phyloP scores from a whole-genome alignment of 2,113 vertebrate genomes.

The Corythornis cristatus region DNA sequence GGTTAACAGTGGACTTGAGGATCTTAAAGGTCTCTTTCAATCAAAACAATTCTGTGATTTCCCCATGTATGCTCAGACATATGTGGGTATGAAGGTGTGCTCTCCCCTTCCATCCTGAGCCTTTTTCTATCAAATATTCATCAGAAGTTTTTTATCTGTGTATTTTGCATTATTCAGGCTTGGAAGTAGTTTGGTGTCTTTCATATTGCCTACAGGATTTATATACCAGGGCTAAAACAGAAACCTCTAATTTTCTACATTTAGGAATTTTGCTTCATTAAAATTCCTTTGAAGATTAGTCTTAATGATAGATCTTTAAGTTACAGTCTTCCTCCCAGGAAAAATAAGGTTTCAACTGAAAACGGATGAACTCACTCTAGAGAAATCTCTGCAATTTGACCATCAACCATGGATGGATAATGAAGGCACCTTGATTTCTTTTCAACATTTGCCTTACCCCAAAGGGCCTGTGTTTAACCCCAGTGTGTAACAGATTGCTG shows the following conservation, averaged over 20 bases:
- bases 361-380: neutral
- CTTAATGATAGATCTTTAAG: constrained; percentile 7
- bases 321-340: neutral
- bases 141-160: constrained; percentile 32
- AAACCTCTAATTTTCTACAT: neutral
- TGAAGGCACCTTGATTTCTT: neutral
- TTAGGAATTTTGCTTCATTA: constrained; percentile 33
- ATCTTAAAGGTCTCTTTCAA: neutral
- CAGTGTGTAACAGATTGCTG: neutral
- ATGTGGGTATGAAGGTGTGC: neutral
- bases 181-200: constrained; percentile 12
- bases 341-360: neutral
- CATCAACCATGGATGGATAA: neutral
- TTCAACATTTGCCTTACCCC: neutral
- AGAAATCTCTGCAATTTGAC: neutral
- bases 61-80: neutral
- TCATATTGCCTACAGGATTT: constrained; percentile 40
- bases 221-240: constrained; percentile 17
- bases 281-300: constrained; percentile 36
- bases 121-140: constrained; percentile 25
- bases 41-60: neutral
- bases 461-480: neutral
- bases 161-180: constrained; percentile 37
- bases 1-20: neutral
- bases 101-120: neutral